A percentile compares a stretch with the other conserved stretches of the same genome.
Evolutionary conservation across 1,140 invertebrate genomes (phyloP).

Genomic region (Pachyrhynchus sulphureomaculatus): DNA sequence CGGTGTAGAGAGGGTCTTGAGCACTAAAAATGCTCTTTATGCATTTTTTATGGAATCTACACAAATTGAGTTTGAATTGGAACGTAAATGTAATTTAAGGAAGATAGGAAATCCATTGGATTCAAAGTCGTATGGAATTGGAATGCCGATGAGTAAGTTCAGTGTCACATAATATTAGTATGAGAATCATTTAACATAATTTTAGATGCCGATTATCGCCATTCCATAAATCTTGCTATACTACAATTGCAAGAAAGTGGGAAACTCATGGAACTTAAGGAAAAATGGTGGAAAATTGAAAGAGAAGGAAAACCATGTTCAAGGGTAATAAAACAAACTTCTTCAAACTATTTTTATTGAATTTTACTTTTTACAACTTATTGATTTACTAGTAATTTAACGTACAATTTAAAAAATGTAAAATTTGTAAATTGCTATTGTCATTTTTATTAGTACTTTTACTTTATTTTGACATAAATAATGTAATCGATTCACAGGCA

Average conservation of each 20-base stretch:
- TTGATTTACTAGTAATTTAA: no score
- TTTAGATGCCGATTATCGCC: slow-evolving; percentile 61
- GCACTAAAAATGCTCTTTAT: slow-evolving; percentile 64
- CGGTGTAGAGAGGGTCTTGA: slow-evolving; percentile 80
- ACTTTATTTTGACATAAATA: no score
- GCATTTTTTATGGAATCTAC: slow-evolving; percentile 88
- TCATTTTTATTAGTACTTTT: no score
- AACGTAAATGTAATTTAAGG: slow-evolving; percentile 73
- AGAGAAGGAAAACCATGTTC: slow-evolving; percentile 45
- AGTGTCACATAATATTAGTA: not conserved
- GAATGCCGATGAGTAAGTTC: slow-evolving; percentile 67
- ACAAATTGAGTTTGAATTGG: slow-evolving; percentile 74
- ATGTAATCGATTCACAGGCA: no score
- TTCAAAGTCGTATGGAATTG: slow-evolving; percentile 82
- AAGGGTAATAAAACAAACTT: no score
- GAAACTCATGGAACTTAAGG: slow-evolving; percentile 73
- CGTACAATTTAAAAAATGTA: no score
- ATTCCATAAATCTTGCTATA: slow-evolving; percentile 71
- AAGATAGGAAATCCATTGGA: slow-evolving; percentile 76
- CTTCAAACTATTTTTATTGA: no score
- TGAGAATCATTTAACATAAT: not conserved
- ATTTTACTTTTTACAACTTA: no score
- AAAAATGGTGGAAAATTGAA: slow-evolving; percentile 82
- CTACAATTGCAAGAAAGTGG: slow-evolving; percentile 81
- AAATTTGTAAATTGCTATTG: no score